Conservation (phyloP, 1,140 invertebrate genomes). For the Drosophila sp. region DNA sequence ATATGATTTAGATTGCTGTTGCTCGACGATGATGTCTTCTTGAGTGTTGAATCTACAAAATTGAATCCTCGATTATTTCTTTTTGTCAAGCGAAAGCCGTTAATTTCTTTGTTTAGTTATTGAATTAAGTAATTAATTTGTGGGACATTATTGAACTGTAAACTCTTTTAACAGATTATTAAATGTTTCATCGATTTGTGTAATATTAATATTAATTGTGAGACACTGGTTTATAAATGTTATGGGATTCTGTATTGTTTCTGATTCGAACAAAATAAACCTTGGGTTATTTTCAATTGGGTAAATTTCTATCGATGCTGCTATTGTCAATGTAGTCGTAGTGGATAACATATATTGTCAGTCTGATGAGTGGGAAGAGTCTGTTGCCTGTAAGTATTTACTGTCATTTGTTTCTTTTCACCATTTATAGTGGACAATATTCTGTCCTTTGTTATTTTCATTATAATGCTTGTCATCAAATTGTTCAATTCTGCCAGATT, state of each 20-base stretch:
- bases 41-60: background rate
- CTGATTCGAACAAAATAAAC: background rate
- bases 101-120: background rate
- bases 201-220: slow-evolving; percentile 1
- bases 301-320: background rate
- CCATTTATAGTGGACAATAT: too few species aligned
- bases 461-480: too few species aligned
- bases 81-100: background rate
- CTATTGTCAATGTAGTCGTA: too few species aligned
- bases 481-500: too few species aligned
- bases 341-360: background rate
- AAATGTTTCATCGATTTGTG: background rate
- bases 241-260: background rate
- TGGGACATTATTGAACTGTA: background rate
- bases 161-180: background rate
- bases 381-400: too few species aligned
- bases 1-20: too few species aligned
- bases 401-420: too few species aligned
- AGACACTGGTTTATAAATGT: background rate
- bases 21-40: too few species aligned
- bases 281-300: slow-evolving; percentile 4
- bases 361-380: too few species aligned
- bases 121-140: background rate
- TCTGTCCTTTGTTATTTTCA: too few species aligned
- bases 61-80: background rate